phyloP scores from a whole-genome alignment of 2,888 invertebrate genomes.

The Polyploca ridens region DNA sequence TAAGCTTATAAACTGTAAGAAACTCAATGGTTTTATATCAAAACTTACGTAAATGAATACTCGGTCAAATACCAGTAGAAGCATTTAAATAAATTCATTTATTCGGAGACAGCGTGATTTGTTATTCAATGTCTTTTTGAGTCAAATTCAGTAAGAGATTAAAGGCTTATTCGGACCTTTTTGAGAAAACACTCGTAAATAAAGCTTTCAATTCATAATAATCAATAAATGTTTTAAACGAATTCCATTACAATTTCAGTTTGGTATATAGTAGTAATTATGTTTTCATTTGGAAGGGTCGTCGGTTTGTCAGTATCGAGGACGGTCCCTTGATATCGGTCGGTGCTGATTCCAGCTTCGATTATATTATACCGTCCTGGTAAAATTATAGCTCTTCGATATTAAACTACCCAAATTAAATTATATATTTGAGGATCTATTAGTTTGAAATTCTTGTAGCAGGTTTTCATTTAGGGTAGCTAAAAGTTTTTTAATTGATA shows the following conservation, averaged over 20 bases:
- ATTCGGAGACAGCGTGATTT: neutral
- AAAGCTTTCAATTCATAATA: conserved; percentile 5
- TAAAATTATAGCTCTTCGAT: conserved; percentile 38
- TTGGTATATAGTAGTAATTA: neutral
- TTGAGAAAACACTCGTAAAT: conserved; percentile 1
- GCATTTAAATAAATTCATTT: neutral
- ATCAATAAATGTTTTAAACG: conserved; percentile 3
- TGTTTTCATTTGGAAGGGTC: neutral
- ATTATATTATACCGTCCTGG: conserved; percentile 31
- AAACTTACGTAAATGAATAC: neutral
- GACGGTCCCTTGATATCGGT: conserved; percentile 27
- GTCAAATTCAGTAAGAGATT: neutral
- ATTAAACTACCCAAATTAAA: conserved; percentile 34
- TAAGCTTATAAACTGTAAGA: no score
- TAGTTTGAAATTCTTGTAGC: neutral
- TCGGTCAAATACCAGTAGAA: neutral
- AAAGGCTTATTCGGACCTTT: neutral
- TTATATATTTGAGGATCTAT: conserved; percentile 4
- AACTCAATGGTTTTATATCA: neutral
- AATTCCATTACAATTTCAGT: neutral
- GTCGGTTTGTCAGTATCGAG: neutral
- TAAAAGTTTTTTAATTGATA: neutral
- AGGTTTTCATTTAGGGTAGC: neutral
- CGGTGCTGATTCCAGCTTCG: conserved; percentile 34
- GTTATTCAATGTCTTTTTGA: neutral